phyloP scores from a whole-genome alignment of 2,797 vertebrate genomes.

The Intellagama lesueurii region DNA sequence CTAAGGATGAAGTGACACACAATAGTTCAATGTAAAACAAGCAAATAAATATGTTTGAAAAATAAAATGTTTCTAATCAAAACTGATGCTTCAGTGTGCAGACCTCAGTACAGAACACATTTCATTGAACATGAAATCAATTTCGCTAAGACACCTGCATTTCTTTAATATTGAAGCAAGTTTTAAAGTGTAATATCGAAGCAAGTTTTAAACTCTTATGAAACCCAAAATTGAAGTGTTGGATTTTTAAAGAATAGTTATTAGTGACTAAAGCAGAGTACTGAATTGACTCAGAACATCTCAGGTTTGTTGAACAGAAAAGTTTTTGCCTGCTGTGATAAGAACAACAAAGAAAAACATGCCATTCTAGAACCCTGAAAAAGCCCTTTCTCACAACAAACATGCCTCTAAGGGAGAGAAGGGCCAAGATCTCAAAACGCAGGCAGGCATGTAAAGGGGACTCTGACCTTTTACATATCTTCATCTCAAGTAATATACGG shows the following conservation, averaged over 20 bases:
- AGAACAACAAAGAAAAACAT: too few relatives aligned
- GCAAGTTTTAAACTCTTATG: conserved; percentile 23
- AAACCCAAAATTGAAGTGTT: conserved; percentile 42
- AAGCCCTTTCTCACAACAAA: too few relatives aligned
- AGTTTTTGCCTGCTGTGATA: too few relatives aligned
- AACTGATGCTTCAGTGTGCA: neutral
- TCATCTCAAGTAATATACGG: too few relatives aligned
- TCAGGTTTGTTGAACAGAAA: too few relatives aligned
- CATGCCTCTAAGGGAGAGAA: too few relatives aligned
- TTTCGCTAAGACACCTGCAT: conserved; percentile 44
- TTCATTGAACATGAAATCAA: conserved; percentile 52
- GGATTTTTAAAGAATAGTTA: conserved; percentile 10
- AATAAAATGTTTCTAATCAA: neutral
- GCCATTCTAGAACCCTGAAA: too few relatives aligned
- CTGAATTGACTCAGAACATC: neutral
- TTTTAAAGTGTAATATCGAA: neutral
- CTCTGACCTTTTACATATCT: too few relatives aligned
- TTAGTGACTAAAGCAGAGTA: neutral
- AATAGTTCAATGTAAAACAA: conserved; percentile 34
- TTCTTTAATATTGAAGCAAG: conserved; percentile 31
- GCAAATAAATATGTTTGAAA: neutral
- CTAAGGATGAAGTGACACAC: neutral
- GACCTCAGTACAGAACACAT: conserved; percentile 45
- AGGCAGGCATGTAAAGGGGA: too few relatives aligned
- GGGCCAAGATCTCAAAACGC: too few relatives aligned